Base-by-base conservation (phyloP, 2,113 vertebrate species). In the Protomyctophum bolini region DNA sequence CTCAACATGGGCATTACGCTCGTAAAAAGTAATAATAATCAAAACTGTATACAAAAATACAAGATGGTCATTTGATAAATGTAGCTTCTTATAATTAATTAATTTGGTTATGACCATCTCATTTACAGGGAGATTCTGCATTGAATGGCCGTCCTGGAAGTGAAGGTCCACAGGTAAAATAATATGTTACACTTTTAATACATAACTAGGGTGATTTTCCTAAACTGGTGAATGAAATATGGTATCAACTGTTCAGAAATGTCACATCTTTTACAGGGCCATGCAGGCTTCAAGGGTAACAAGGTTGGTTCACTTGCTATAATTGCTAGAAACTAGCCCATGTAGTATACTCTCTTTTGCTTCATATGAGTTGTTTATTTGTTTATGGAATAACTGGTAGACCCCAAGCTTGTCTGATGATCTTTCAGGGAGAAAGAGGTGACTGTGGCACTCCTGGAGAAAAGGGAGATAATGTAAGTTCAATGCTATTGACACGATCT, bases 371-470 rank as follows among this genome's bases (percentile, higher is more conserved):
- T 49, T 4, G 41, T 15, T 0, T 5, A 4, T 29, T 59, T 52
- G 21, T 4, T 65, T 14, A 45, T 8, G 62, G n/a, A 55, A 46
- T 10, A 6, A 82, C 9, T 9, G 7, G 14, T 7, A 0, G 61
- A 41, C 5, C 45, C 47, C 80, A 70, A 70, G 7, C 21, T 49
- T 63, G 11, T 71, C 75, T 88, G 79, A 41, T 67, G 69, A 21
- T 87, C 56, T 80, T 86, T 68, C 71, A 97, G 95, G 95, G 95
- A 41, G 93, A 92, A 77, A 87, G 79, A 82, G 95, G 95, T 88
- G 92, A 96, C 75, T 96, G 95, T 82, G 95, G 96, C 7, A 75
- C 92, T 58, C 94, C 94, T 8, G 96, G 95, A 76, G 79, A 82
- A 72, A 96, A 94, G 88, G 95, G 95, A 68, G 92, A 94, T 80